Conservation (phyloP, 2,797 vertebrate species). For the Steatocranus sp. region DNA sequence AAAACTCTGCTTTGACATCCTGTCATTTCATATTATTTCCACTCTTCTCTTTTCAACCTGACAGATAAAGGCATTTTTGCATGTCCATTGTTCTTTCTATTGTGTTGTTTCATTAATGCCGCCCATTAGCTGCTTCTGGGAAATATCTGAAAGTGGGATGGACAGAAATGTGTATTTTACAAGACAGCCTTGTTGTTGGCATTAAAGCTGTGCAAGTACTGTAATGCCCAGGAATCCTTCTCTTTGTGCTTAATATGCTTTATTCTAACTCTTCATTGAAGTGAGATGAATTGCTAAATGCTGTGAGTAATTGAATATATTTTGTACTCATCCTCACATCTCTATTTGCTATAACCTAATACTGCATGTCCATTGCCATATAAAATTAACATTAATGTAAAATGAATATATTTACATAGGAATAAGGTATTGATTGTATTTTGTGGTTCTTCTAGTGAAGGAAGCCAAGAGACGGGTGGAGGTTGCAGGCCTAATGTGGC, state of each 20-base stretch:
- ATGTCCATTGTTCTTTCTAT: constrained; percentile 16
- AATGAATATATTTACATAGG: neutral
- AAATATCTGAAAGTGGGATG: neutral
- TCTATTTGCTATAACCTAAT: neutral
- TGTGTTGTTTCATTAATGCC: constrained; percentile 29
- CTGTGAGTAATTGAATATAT: neutral
- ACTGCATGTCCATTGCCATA: neutral
- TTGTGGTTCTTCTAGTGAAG: neutral
- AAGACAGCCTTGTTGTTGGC: neutral
- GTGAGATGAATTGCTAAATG: neutral
- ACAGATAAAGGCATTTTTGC: neutral
- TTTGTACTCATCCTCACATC: neutral
- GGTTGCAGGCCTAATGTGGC: constrained; percentile 25
- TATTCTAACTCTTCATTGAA: neutral
- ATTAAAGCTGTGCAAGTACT: neutral
- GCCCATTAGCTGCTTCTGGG: constrained; percentile 24
- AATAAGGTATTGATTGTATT: neutral
- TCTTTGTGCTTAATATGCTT: neutral
- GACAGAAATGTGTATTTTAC: neutral
- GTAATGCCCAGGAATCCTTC: neutral
- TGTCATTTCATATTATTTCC: constrained; percentile 6
- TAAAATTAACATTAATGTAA: neutral
- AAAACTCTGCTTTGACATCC: neutral
- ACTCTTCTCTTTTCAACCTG: neutral
- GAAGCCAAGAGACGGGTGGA: neutral